A percentile compares a stretch with the other conserved stretches of the same genome.
phyloP scores from a whole-genome alignment of 2,113 vertebrate species.

The Cinclus mexicanus region DNA sequence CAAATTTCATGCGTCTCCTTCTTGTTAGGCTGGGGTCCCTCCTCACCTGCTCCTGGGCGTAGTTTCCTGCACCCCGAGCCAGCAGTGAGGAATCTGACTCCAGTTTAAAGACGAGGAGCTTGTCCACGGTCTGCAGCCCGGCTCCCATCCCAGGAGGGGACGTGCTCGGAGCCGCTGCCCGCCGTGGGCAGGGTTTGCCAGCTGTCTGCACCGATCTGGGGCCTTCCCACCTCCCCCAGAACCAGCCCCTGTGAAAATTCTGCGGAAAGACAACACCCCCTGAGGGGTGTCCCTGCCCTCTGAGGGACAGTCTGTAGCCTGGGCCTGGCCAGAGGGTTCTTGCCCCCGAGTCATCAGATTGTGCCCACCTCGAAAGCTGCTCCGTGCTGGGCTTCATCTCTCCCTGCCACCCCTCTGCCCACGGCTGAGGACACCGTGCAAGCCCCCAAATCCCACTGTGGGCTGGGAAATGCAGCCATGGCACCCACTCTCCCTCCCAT shows the following conservation, averaged over 20 bases:
- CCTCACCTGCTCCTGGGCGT: slow-evolving; percentile 60
- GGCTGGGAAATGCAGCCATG: accelerated
- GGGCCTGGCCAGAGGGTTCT: accelerated
- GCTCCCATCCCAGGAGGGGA: slow-evolving; percentile 19
- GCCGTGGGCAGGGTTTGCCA: not conserved
- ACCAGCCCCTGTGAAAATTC: not conserved
- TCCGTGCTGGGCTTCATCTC: not conserved
- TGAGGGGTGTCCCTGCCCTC: not conserved
- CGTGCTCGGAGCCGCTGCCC: not conserved
- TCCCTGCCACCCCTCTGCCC: not conserved
- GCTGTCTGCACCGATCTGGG: not conserved
- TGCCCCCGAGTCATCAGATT: not conserved
- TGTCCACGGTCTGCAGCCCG: not conserved
- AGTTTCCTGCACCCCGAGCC: slow-evolving; percentile 7
- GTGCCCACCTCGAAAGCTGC: not conserved
- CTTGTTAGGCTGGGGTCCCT: slow-evolving; percentile 28
- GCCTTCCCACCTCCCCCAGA: not conserved
- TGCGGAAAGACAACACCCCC: not conserved
- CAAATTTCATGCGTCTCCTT: slow-evolving; percentile 59
- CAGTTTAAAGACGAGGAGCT: slow-evolving; percentile 20
- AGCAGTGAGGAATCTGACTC: slow-evolving; percentile 34
- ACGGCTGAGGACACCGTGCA: not conserved
- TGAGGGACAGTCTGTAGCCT: accelerated
- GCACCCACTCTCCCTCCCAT: accelerated
- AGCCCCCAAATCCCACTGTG: accelerated